These are phyloP conservation scores for Melangyna quadrimaculata DNA, from an alignment of 2,888 invertebrate species.

Conservation along the genomic window DNA sequence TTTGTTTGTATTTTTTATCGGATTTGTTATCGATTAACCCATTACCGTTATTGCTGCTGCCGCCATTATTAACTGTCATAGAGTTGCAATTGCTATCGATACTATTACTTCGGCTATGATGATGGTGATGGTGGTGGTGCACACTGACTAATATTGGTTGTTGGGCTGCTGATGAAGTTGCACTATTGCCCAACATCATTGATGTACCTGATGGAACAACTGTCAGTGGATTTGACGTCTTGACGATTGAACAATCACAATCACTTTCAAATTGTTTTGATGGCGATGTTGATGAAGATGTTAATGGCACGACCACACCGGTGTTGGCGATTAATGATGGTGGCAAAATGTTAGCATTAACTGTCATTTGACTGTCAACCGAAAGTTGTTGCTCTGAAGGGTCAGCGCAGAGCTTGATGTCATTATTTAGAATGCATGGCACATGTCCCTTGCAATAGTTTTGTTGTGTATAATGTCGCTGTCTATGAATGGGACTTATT, in stretches of 20 bases:
- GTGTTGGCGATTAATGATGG: slow-evolving; percentile 41
- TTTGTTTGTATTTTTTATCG: slow-evolving; percentile 64
- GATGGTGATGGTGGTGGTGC: slow-evolving; percentile 69
- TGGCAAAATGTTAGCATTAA: slow-evolving; percentile 45
- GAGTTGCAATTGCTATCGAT: slow-evolving; percentile 64
- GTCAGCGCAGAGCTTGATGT: slow-evolving; percentile 34
- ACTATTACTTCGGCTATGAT: slow-evolving; percentile 57
- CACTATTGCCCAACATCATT: slow-evolving; percentile 55
- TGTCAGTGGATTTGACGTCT: slow-evolving; percentile 72
- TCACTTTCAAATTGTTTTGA: slow-evolving; percentile 60
- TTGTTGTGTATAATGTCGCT: slow-evolving; percentile 60
- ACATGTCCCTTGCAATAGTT: slow-evolving; percentile 58
- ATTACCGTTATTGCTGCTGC: slow-evolving; percentile 39
- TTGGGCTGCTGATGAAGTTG: slow-evolving; percentile 38
- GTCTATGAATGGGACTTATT: slow-evolving; percentile 57
- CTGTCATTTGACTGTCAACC: slow-evolving; percentile 55
- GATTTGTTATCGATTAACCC: slow-evolving; percentile 55
- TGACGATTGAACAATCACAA: slow-evolving; percentile 69
- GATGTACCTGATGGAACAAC: slow-evolving; percentile 4
- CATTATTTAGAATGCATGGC: slow-evolving; percentile 54
- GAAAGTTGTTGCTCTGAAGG: slow-evolving; percentile 39
- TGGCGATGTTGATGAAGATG: slow-evolving; percentile 35
- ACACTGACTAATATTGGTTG: slow-evolving; percentile 66
- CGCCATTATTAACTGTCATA: slow-evolving; percentile 57
- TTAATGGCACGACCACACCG: not conserved